A percentile compares a stretch with the other conserved stretches of the same genome.
These are phyloP conservation scores for human (Homo sapiens) DNA, from an alignment of 2,113 vertebrate genomes.

Conservation along the genomic window GRCh38 chr4:135649501-135650000, in stretches of 20 bases:
- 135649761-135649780: not conserved
- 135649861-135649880: conserved; percentile 66
- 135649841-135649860: conserved; percentile 77
- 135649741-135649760: conserved; percentile 43
- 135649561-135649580: not conserved
- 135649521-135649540: no score
- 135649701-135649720: not conserved
- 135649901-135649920: conserved; percentile 63
- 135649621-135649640: not conserved
- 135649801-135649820: conserved; percentile 34
- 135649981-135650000: conserved; percentile 22
- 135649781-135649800: not conserved
- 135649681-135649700: not conserved
- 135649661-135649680: not conserved
- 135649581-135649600: not conserved
- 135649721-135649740: not conserved
- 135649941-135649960: conserved; percentile 45
- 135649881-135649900: conserved; percentile 70
- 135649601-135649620: not conserved
- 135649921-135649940: conserved; percentile 66
- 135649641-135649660: not conserved
- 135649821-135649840: conserved; percentile 65
- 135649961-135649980: conserved; percentile 57
- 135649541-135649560: no score
- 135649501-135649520: no score